phyloP scores from a whole-genome alignment of 2,888 invertebrate species.

The Hoplodrina blanda region DNA sequence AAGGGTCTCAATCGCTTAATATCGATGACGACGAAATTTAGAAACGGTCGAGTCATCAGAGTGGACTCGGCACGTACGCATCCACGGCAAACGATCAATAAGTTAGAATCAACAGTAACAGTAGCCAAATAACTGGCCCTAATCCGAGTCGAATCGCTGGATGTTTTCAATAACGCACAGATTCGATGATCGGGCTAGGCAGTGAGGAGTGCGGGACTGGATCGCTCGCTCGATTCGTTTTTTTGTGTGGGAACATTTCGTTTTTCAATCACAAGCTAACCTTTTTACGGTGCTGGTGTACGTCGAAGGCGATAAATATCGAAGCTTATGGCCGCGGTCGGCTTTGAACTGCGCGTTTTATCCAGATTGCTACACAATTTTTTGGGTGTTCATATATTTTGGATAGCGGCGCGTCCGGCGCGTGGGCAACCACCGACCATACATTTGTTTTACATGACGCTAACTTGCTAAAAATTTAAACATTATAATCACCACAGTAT shows the following conservation, averaged over 20 bases:
- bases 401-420: slow-evolving; percentile 47
- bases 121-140: slow-evolving; percentile 85
- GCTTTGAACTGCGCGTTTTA: slow-evolving; percentile 82
- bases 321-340: slow-evolving; percentile 86
- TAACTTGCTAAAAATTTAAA: slow-evolving; percentile 56
- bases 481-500: slow-evolving; percentile 46
- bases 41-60: slow-evolving; percentile 45
- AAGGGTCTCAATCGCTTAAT: slow-evolving; percentile 73
- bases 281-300: slow-evolving; percentile 82
- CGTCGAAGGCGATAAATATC: slow-evolving; percentile 84
- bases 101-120: slow-evolving; percentile 85
- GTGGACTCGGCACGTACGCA: slow-evolving; percentile 39
- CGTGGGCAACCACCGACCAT: slow-evolving; percentile 54
- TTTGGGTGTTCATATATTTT: slow-evolving; percentile 65
- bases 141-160: slow-evolving; percentile 87
- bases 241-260: slow-evolving; percentile 85
- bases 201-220: slow-evolving; percentile 62
- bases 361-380: slow-evolving; percentile 76
- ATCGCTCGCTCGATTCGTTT: slow-evolving; percentile 59
- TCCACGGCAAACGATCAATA: slow-evolving; percentile 78
- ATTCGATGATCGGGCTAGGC: slow-evolving; percentile 67
- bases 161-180: slow-evolving; percentile 84
- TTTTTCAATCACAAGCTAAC: slow-evolving; percentile 86
- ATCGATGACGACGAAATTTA: slow-evolving; percentile 52
- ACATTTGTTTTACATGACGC: slow-evolving; percentile 57